phyloP scores from a whole-genome alignment of 2,113 vertebrate genomes.

The Oryzias curvinotus region DNA sequence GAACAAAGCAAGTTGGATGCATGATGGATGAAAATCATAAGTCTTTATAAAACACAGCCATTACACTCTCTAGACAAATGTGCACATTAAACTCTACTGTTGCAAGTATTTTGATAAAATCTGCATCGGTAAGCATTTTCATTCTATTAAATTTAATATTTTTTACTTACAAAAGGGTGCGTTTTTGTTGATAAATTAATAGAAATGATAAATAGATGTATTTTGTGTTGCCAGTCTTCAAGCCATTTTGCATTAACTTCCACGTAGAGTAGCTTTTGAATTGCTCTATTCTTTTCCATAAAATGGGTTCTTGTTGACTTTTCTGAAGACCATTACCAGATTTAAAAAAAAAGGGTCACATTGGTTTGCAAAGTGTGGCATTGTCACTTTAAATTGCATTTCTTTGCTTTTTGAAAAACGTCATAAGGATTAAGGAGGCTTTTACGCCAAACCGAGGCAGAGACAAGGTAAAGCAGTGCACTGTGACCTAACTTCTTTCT shows the following conservation, averaged over 20 bases:
- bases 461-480: slow-evolving; percentile 54
- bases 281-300: slow-evolving; percentile 2
- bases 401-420: slow-evolving; percentile 54
- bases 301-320: slow-evolving; percentile 2
- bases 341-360: not conserved
- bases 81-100: too few species aligned
- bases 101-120: too few species aligned
- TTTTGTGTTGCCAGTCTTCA: slow-evolving; percentile 18
- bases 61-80: too few species aligned
- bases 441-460: slow-evolving; percentile 49
- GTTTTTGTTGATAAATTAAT: slow-evolving; percentile 26
- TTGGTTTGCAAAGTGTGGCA: slow-evolving; percentile 38
- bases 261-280: not conserved
- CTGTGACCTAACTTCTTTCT: slow-evolving; percentile 52
- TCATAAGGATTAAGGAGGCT: slow-evolving; percentile 60
- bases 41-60: too few species aligned
- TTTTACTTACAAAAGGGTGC: slow-evolving; percentile 35
- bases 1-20: too few species aligned
- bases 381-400: slow-evolving; percentile 66
- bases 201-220: slow-evolving; percentile 14
- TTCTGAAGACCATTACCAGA: slow-evolving; percentile 8
- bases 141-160: not conserved
- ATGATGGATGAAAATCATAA: too few species aligned
- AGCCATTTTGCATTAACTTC: too few species aligned
- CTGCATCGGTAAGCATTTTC: too few species aligned